Evolutionary conservation across 2,113 vertebrate genomes (phyloP).

Genomic region (Chaenocephalus aceratus): DNA sequence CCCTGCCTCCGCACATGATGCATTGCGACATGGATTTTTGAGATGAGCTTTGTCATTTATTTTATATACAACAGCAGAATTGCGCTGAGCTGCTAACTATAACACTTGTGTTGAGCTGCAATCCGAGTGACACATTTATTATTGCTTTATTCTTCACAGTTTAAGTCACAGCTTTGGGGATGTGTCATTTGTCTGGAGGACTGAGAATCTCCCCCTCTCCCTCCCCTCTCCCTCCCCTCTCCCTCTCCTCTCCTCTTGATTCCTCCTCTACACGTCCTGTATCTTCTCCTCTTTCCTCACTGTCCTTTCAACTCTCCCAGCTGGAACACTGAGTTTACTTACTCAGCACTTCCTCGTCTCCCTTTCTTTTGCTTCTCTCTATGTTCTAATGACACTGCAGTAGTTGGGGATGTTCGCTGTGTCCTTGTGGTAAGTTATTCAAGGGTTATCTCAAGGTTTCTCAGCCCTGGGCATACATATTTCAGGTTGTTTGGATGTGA

Average conservation of each 20-base stretch:
- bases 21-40: not conserved
- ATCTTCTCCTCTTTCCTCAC: not conserved
- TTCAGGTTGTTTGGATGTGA: conserved; percentile 36
- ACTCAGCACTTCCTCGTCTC: conserved; percentile 45
- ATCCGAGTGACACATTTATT: conserved; percentile 67
- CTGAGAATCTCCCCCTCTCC: not conserved
- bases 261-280: not conserved
- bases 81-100: conserved; percentile 4
- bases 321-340: conserved; percentile 48
- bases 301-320: not conserved
- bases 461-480: conserved; percentile 27
- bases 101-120: conserved; percentile 11
- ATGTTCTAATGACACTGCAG: conserved; percentile 66
- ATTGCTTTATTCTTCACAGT: conserved; percentile 65
- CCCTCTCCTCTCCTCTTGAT: not conserved
- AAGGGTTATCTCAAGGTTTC: conserved; percentile 19
- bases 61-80: conserved; percentile 45
- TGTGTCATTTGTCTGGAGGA: conserved; percentile 44
- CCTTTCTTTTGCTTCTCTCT: conserved; percentile 26
- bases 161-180: conserved; percentile 61
- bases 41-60: conserved; percentile 8
- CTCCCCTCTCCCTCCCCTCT: not conserved
- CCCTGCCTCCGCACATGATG: not conserved
- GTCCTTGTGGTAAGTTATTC: conserved; percentile 51
- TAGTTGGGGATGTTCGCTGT: conserved; percentile 12